These are phyloP conservation scores for Drosophila neonasuta DNA, from an alignment of 2,888 invertebrate genomes.

Conservation along the genomic window DNA sequence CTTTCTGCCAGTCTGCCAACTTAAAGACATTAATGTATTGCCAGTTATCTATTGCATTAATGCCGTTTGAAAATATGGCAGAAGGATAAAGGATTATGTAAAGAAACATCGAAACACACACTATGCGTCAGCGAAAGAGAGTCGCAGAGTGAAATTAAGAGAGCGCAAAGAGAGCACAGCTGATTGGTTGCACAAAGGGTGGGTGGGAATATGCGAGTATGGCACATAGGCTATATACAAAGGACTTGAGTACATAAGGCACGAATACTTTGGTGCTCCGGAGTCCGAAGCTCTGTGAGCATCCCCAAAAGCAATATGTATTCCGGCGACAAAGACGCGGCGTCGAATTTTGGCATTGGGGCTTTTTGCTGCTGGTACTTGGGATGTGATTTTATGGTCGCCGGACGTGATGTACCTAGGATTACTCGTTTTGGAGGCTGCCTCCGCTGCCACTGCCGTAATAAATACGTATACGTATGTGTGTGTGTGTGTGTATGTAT, in stretches of 20 bases:
- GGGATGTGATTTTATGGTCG: conserved; percentile 21
- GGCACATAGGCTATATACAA: conserved; percentile 18
- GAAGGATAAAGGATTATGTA: conserved; percentile 7
- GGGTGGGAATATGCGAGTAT: conserved; percentile 32
- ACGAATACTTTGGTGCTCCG: background rate
- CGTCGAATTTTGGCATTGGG: conserved; percentile 32
- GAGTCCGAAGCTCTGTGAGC: conserved; percentile 63
- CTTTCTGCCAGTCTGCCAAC: conserved; percentile 14
- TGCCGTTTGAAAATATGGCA: conserved; percentile 11
- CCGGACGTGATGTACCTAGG: conserved; percentile 20
- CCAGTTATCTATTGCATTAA: conserved; percentile 15
- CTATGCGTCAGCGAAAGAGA: conserved; percentile 34
- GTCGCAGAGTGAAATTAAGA: conserved; percentile 31
- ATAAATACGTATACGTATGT: conserved; percentile 9
- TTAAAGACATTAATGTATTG: conserved; percentile 27
- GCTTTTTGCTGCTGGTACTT: conserved; percentile 26
- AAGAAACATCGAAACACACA: conserved; percentile 5
- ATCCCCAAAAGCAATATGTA: conserved; percentile 79
- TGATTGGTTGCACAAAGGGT: conserved; percentile 53
- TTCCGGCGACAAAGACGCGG: conserved; percentile 60
- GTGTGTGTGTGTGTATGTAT: background rate
- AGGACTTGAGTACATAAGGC: conserved; percentile 7
- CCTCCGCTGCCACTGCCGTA: conserved; percentile 4
- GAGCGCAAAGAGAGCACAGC: conserved; percentile 51
- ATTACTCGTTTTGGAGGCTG: conserved; percentile 21